A percentile compares a stretch with the other conserved stretches of the same genome.
Evolutionary conservation across 2,888 invertebrate species (phyloP).

Genomic region (Dryobota labecula): DNA sequence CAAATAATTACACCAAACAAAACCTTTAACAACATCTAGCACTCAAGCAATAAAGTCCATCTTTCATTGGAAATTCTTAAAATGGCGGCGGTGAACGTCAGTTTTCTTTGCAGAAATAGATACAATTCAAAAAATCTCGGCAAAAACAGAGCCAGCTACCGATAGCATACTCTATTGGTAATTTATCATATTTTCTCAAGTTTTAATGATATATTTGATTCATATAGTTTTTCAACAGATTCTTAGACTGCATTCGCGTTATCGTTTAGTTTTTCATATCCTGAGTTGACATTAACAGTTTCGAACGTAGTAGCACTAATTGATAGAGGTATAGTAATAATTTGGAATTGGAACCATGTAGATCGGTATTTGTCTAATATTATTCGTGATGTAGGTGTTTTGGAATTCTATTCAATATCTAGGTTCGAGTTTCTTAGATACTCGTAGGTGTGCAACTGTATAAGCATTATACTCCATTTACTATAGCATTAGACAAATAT

Average conservation of each 20-base stretch:
- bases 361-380: constrained; percentile 44
- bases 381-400: constrained; percentile 54
- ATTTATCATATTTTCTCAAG: constrained; percentile 82
- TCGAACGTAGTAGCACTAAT: constrained; percentile 68
- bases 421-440: constrained; percentile 10
- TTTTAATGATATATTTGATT: constrained; percentile 82
- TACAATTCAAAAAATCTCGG: constrained; percentile 76
- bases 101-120: constrained; percentile 52
- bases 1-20: constrained; percentile 39
- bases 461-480: too few species aligned
- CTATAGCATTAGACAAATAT: too few species aligned
- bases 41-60: constrained; percentile 52
- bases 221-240: constrained; percentile 75
- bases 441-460: neutral
- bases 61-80: constrained; percentile 41
- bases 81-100: constrained; percentile 21
- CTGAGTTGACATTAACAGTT: constrained; percentile 61
- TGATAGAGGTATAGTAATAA: constrained; percentile 62
- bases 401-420: constrained; percentile 46
- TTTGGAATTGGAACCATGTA: constrained; percentile 24
- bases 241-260: constrained; percentile 66
- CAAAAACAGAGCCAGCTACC: constrained; percentile 74
- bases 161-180: constrained; percentile 73
- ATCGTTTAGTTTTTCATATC: constrained; percentile 68
- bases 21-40: constrained; percentile 36